Evolutionary conservation across 2,113 vertebrate species (phyloP), one percentile per base, ranked within the genome.

Genomic region (Serinus canaria): DNA sequence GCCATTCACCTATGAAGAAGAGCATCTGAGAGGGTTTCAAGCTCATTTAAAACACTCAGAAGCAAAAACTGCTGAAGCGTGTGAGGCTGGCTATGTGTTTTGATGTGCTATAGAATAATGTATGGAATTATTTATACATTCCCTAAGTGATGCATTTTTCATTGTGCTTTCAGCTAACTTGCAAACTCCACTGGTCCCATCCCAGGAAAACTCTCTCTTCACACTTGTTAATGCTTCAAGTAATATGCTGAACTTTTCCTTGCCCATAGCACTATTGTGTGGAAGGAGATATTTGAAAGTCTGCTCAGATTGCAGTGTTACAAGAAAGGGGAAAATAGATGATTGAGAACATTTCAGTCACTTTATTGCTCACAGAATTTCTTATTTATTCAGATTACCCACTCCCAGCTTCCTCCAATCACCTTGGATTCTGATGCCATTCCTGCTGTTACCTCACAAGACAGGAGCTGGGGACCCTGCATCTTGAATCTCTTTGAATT

Each of bases 1-100:
- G 75, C 50, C 94, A 96, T 89, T 96, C 97, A 96, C 92, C 96
- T 97, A 91, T 97, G 90, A 97, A 95, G 73, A 89, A 95, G 94
- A 93, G 81, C 70, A 3, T 94, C 94, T 92, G 83, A 96, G 83
- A 94, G 84, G 46, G 72, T 82, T 95, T 94, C 73, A 72, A 94
- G 70, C 93, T 93, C 94, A 94, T 97, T 97, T 95, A 93, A 93
- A 95, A 94, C 73, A 88, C 84, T 94, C 83, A 83, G 59, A 86
- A 94, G 66, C 69, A 86, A 93, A 92, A 95, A 70, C 13, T 92
- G 76, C 82, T 94, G 93, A 84, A 96, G 90, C 55, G 2, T 94
- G 77, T 49, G 64, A 96, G 68, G 63, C 80, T 90, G 90, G 55
- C 88, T 95, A 90, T 89, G 78, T 92, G 84, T 94, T 96, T 93